phyloP scores from a whole-genome alignment of 2,113 vertebrate species.

The Laticauda colubrina region DNA sequence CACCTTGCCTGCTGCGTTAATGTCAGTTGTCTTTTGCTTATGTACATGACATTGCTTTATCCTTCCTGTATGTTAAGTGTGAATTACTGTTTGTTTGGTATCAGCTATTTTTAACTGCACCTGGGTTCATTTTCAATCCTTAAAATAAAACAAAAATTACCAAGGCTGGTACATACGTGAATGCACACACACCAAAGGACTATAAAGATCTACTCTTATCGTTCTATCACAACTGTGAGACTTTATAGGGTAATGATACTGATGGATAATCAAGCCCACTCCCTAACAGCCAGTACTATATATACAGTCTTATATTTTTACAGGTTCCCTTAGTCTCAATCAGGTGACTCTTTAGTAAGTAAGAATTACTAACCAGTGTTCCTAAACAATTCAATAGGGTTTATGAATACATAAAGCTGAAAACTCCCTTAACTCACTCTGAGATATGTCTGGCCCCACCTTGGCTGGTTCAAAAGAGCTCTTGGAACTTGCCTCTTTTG shows the following conservation, averaged over 20 bases:
- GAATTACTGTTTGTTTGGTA: slow-evolving; percentile 65
- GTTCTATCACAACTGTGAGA: slow-evolving; percentile 10
- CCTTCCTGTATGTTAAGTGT: slow-evolving; percentile 53
- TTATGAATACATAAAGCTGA: background rate
- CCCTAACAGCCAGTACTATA: background rate
- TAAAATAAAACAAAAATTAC: slow-evolving; percentile 42
- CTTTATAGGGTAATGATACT: background rate
- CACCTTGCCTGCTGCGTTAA: slow-evolving; percentile 70
- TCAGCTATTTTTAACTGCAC: slow-evolving; percentile 61
- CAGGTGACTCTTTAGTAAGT: background rate
- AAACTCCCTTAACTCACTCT: background rate
- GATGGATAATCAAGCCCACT: background rate
- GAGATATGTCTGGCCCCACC: background rate
- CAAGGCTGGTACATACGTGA: slow-evolving; percentile 2
- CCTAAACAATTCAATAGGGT: background rate
- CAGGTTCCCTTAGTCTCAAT: background rate
- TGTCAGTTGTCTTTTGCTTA: slow-evolving; percentile 71
- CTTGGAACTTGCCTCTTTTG: background rate
- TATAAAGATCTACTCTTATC: slow-evolving; percentile 10
- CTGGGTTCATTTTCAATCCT: slow-evolving; percentile 45
- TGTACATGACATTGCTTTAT: slow-evolving; percentile 66
- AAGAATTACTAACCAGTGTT: background rate
- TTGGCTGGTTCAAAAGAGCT: background rate
- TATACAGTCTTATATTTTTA: background rate
- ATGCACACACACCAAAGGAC: slow-evolving; percentile 7